Percentiles rank a stretch among this genome's conserved stretches.
Evolutionary conservation across 2,113 vertebrate species (phyloP).

Genomic region (Pseudorectes ferrugineus): DNA sequence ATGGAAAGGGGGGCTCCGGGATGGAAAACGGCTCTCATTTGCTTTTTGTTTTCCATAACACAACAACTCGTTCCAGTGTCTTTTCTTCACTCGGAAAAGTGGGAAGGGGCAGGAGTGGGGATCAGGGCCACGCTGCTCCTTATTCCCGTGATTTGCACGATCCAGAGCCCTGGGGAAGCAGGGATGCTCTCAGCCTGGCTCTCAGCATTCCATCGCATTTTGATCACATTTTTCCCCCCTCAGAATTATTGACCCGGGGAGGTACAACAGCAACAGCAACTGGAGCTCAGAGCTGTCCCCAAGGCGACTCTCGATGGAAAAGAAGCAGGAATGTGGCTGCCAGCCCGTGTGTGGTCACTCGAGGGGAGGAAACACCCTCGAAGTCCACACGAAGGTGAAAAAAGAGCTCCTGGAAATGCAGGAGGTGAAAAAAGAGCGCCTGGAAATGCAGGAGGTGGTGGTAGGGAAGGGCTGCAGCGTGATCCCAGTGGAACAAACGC

Average conservation of each 20-base stretch:
- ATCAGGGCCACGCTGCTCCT: neutral
- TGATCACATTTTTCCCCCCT: too few relatives aligned
- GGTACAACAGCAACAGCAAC: neutral
- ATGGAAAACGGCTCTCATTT: neutral
- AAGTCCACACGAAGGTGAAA: neutral
- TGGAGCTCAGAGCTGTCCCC: neutral
- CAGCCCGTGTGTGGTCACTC: neutral
- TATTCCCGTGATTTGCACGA: neutral
- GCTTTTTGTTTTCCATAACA: neutral
- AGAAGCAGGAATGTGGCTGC: neutral
- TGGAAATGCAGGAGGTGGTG: neutral
- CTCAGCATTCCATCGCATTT: neutral
- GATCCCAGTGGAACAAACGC: neutral
- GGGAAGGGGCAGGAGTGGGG: neutral
- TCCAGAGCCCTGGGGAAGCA: too few relatives aligned
- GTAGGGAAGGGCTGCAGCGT: neutral
- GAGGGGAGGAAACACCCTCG: slow-evolving; percentile 5
- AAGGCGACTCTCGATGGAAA: neutral
- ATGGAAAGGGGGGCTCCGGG: fast-evolving
- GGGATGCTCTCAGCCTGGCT: too few relatives aligned
- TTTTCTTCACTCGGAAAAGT: neutral
- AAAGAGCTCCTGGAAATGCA: neutral
- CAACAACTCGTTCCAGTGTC: neutral
- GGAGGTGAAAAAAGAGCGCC: neutral
- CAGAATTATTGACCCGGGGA: neutral